phyloP scores from a whole-genome alignment of 2,888 invertebrate genomes.

The Plagodis dolabraria region DNA sequence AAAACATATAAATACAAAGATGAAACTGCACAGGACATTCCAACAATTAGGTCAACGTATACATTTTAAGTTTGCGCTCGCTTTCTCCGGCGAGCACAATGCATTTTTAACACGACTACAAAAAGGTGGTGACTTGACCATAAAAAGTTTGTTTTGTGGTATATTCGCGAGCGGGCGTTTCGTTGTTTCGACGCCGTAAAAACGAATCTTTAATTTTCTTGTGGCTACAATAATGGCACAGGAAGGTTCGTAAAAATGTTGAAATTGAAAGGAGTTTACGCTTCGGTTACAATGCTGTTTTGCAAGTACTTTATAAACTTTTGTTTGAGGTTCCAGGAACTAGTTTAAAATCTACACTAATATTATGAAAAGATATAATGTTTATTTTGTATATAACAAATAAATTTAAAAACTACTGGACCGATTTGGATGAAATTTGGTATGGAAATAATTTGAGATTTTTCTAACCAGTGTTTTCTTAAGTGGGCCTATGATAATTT shows the following conservation, averaged over 20 bases:
- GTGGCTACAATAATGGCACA: conserved; percentile 10
- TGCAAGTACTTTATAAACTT: too few relatives aligned
- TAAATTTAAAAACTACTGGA: too few relatives aligned
- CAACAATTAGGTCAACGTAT: conserved; percentile 54
- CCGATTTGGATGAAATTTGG: too few relatives aligned
- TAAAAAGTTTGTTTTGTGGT: conserved; percentile 33
- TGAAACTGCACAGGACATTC: conserved; percentile 36
- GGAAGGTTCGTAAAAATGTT: conserved; percentile 14
- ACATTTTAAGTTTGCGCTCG: conserved; percentile 48
- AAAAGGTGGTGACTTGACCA: conserved; percentile 34
- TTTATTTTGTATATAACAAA: too few relatives aligned
- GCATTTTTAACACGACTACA: conserved; percentile 46
- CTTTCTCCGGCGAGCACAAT: conserved; percentile 34
- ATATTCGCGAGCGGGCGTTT: conserved; percentile 18
- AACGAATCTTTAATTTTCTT: conserved; percentile 28
- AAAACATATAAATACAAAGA: conserved; percentile 1
- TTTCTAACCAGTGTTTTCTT: too few relatives aligned
- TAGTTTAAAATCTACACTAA: too few relatives aligned
- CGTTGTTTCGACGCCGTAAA: conserved; percentile 19
- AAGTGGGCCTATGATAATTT: too few relatives aligned
- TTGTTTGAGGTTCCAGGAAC: too few relatives aligned
- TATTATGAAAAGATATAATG: too few relatives aligned
- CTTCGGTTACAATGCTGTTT: background rate
- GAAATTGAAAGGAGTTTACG: background rate
- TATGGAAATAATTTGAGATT: too few relatives aligned